Evolutionary conservation across 2,888 invertebrate genomes (phyloP).

Genomic region (Lutraria lutraria): DNA sequence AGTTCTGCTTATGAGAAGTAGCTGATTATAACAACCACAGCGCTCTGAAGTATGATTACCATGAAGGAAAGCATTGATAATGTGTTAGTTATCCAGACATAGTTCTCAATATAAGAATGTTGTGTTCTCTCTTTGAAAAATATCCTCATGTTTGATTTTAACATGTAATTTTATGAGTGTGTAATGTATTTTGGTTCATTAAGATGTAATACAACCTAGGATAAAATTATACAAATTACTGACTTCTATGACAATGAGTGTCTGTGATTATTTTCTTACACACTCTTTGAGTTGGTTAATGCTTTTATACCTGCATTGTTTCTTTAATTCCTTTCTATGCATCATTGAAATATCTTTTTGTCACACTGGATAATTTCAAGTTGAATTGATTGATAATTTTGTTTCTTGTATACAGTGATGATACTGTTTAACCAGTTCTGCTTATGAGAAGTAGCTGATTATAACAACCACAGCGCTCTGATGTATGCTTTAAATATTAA

Average conservation of each 20-base stretch:
- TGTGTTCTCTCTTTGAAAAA: too few relatives aligned
- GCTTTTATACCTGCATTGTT: background rate
- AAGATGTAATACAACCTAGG: conserved; percentile 21
- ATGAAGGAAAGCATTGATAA: too few relatives aligned
- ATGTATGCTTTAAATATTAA: conserved; percentile 16
- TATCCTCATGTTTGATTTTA: too few relatives aligned
- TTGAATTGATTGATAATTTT: too few relatives aligned
- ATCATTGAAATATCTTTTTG: background rate
- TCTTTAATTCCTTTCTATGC: background rate
- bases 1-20: conserved; percentile 73
- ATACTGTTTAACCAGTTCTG: conserved; percentile 63
- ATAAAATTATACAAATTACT: conserved; percentile 43
- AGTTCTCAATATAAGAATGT: too few relatives aligned
- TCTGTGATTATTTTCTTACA: conserved; percentile 49
- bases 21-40: conserved; percentile 72
- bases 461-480: conserved; percentile 69
- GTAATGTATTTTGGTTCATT: too few relatives aligned
- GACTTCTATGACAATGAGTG: conserved; percentile 65
- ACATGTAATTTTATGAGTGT: too few relatives aligned
- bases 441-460: conserved; percentile 69
- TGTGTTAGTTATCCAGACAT: too few relatives aligned
- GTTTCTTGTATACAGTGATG: conserved; percentile 33
- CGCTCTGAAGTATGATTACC: conserved; percentile 66
- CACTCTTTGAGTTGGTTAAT: conserved; percentile 31
- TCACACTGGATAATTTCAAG: too few relatives aligned